These are phyloP conservation scores for Pheosia tremula DNA, from an alignment of 2,888 invertebrate species.

Conservation along the genomic window DNA sequence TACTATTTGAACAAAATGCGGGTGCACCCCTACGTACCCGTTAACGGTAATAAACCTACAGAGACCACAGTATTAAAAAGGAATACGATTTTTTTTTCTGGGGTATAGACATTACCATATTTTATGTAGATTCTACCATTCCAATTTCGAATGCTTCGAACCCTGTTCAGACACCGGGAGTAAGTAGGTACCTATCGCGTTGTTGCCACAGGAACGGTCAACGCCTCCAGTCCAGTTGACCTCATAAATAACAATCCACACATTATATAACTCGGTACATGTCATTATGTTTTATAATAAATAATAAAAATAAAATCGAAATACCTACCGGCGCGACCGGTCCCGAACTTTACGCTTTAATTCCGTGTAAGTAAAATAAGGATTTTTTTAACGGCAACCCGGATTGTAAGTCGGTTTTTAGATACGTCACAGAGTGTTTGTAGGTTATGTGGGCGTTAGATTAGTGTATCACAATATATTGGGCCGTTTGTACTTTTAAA, in stretches of 20 bases:
- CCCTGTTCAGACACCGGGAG: too few species aligned
- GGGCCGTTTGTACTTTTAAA: constrained; percentile 48
- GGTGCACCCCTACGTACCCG: too few species aligned
- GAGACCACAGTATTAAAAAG: too few species aligned
- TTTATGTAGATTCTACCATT: too few species aligned
- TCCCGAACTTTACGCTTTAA: constrained; percentile 59
- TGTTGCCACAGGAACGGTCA: constrained; percentile 51
- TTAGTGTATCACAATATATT: constrained; percentile 54
- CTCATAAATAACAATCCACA: constrained; percentile 75
- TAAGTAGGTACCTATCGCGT: too few species aligned
- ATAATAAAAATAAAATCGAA: constrained; percentile 31
- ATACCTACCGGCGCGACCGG: constrained; percentile 52
- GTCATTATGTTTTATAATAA: constrained; percentile 73
- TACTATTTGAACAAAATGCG: too few species aligned
- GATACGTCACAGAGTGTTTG: constrained; percentile 59
- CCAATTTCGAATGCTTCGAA: too few species aligned
- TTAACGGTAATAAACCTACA: too few species aligned
- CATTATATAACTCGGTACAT: constrained; percentile 68
- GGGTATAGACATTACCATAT: too few species aligned
- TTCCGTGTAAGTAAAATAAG: constrained; percentile 74
- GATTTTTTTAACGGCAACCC: constrained; percentile 54
- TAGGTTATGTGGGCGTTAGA: constrained; percentile 60
- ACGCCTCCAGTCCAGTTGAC: constrained; percentile 43
- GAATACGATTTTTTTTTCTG: too few species aligned
- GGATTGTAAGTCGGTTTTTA: constrained; percentile 46